These are phyloP conservation scores for Orientallactaga bullata DNA, from an alignment of 2,113 vertebrate genomes.

Conservation along the genomic window DNA sequence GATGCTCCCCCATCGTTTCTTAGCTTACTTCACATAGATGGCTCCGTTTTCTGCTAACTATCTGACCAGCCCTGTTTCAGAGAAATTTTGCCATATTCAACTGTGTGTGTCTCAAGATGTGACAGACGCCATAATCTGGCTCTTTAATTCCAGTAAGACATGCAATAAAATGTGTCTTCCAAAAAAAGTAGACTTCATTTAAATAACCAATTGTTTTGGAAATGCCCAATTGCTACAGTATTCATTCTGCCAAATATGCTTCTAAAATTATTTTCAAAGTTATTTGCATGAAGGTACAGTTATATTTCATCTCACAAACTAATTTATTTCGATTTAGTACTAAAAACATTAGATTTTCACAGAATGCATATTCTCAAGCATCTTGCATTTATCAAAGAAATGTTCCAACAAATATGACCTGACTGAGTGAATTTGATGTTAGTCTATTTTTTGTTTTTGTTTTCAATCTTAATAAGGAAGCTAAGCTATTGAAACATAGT, in stretches of 20 bases:
- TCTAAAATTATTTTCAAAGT: constrained; percentile 44
- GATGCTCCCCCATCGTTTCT: not conserved
- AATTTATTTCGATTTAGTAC: constrained; percentile 41
- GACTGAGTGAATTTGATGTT: not conserved
- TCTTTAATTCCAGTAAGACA: constrained; percentile 50
- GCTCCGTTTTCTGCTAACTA: constrained; percentile 28
- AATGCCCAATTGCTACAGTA: constrained; percentile 44
- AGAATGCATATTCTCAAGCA: constrained; percentile 5
- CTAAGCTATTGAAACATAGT: not conserved
- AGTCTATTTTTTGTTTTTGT: not conserved
- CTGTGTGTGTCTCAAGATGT: constrained; percentile 62
- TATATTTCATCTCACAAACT: constrained; percentile 53
- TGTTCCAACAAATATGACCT: constrained; percentile 8
- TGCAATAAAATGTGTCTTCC: constrained; percentile 43
- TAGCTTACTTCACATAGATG: not conserved
- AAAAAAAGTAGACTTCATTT: constrained; percentile 61
- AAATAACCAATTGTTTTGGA: constrained; percentile 58
- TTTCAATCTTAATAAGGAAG: constrained; percentile 11
- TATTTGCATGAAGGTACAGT: constrained; percentile 19
- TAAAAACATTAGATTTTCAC: not conserved
- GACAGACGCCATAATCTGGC: constrained; percentile 71
- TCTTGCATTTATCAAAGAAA: constrained; percentile 49
- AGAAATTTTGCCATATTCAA: constrained; percentile 50
- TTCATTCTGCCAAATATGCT: constrained; percentile 46
- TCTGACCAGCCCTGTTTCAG: constrained; percentile 59